These are phyloP conservation scores for Cantharis nigra DNA, from an alignment of 2,888 invertebrate genomes.

Conservation along the genomic window DNA sequence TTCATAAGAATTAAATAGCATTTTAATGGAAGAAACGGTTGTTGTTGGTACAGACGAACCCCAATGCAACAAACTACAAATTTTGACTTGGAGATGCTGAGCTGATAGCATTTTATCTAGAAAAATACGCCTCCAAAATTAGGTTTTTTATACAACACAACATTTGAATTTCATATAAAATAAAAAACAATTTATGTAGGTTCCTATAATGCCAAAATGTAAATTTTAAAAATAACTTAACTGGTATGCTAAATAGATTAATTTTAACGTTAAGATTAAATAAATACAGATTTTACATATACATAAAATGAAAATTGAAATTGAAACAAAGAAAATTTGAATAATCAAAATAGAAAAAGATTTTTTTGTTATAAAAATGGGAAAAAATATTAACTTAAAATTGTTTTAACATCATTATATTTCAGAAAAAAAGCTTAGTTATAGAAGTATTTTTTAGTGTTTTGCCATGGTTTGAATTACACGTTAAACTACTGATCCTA, in stretches of 20 bases:
- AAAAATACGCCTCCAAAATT: neutral
- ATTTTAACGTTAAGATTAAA: neutral
- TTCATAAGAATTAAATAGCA: neutral
- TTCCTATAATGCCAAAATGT: neutral
- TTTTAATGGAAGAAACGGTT: neutral
- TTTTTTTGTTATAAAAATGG: no score
- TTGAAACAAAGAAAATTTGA: no score
- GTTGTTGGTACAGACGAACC: neutral
- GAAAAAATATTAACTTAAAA: no score
- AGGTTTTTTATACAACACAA: neutral
- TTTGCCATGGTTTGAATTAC: no score
- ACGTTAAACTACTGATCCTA: no score
- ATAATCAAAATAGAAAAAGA: no score
- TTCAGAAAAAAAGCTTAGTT: no score
- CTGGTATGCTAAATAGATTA: neutral
- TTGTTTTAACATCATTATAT: no score
- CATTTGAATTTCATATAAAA: neutral
- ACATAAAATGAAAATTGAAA: no score
- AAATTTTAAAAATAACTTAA: neutral
- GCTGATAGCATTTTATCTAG: neutral
- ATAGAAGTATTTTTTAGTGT: no score
- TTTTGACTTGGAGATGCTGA: neutral
- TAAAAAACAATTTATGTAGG: neutral
- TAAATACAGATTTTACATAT: no score
- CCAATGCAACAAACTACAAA: neutral